Evolutionary conservation across 1,140 invertebrate genomes (phyloP), one percentile per base, ranked within the genome.

Genomic region (Coelopa frigida): DNA sequence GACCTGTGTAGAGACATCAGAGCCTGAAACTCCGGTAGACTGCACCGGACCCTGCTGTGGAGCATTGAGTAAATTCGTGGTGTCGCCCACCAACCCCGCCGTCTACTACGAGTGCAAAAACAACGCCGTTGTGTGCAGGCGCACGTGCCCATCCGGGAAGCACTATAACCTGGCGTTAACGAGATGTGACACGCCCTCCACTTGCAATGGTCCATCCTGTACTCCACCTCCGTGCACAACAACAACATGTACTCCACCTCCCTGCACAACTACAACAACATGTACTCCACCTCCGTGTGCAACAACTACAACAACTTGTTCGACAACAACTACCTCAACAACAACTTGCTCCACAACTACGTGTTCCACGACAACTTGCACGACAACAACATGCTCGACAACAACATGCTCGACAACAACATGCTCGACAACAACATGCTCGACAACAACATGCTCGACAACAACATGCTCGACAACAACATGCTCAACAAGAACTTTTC

Each of bases 31-130:
- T 31, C 42, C 42, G 5, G 31, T 22, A 18, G 29, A 27, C 2
- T 43, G 40, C 14, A 23, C 4, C 17, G 33, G 38, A 17, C 38
- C 37, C 21, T 44, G n/a, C n/a, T n/a, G n/a, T n/a, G 49, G 49
- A 10, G 8, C 17, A 29, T 12, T n/a, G 2, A 43, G 14, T 24
- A 45, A 45, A 11, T 51, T 43, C 39, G 40, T 38, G 20, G 32
- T 51, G 18, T 32, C 27, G 14, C 2, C 24, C 8, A 35, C 21
- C 7, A 51, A 51, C 40, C 23, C 24, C 4, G 38, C 40, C 4
- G 1, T 43, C 17, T 51, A 46, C 24, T 51, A 51, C 35, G 7
- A 38, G 8, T 51, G 49, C 27, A 12, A 38, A 15, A 22, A 46
- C 26, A 18, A 37, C 35, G 18, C 14, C 11, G 40, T 51, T 7